phyloP scores from a whole-genome alignment of 2,113 vertebrate genomes.

The Corydoras maculifer region DNA sequence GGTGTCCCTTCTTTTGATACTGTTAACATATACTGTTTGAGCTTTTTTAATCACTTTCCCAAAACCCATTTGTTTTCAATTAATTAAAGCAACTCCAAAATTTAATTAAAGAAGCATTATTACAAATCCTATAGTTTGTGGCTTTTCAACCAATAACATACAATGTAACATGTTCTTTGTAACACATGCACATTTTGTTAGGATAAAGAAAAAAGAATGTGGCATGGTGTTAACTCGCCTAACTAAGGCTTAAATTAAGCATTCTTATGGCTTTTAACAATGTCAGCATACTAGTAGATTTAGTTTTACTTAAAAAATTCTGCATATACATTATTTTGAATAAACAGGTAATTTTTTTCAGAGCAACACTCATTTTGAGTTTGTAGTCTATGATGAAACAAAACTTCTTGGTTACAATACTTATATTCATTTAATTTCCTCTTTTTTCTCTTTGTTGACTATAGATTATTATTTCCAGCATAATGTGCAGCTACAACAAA shows the following conservation, averaged over 20 bases:
- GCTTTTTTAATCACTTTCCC: too few species aligned
- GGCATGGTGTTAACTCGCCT: slow-evolving; percentile 51
- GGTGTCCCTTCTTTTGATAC: slow-evolving; percentile 21
- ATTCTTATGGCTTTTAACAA: slow-evolving; percentile 65
- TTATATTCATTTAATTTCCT: slow-evolving; percentile 7
- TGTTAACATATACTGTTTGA: too few species aligned
- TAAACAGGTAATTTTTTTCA: too few species aligned
- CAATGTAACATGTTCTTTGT: slow-evolving; percentile 44
- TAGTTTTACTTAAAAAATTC: slow-evolving; percentile 69
- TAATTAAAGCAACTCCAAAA: too few species aligned
- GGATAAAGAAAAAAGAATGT: slow-evolving; percentile 41
- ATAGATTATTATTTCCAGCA: slow-evolving; percentile 79
- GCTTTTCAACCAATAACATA: slow-evolving; percentile 56
- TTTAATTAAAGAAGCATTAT: too few species aligned
- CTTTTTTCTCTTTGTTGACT: slow-evolving; percentile 37
- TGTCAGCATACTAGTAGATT: slow-evolving; percentile 51
- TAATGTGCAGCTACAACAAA: slow-evolving; percentile 80
- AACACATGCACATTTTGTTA: slow-evolving; percentile 55
- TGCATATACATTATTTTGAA: slow-evolving; percentile 61
- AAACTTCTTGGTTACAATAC: slow-evolving; percentile 27
- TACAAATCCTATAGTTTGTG: slow-evolving; percentile 31
- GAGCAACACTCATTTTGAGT: slow-evolving; percentile 11
- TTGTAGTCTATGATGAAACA: slow-evolving; percentile 21
- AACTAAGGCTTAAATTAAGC: slow-evolving; percentile 55
- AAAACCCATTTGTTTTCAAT: too few species aligned